Conservation (phyloP, 2,113 vertebrate species). For the Paracanthobrama guichenoti region DNA sequence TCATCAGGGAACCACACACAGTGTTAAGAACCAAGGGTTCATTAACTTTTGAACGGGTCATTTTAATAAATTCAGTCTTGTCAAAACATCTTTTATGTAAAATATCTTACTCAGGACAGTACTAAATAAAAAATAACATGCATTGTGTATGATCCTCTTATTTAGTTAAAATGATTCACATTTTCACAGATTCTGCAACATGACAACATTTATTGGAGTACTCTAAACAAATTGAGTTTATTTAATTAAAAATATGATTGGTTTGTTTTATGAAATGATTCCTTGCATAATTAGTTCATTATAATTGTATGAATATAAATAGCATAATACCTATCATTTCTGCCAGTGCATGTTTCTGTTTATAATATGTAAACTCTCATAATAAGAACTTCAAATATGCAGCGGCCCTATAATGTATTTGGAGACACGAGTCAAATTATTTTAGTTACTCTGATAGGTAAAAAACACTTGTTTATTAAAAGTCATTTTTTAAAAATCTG, state of each 20-base stretch:
- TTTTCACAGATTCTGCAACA: neutral
- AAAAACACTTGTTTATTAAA: too few relatives aligned
- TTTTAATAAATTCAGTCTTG: too few relatives aligned
- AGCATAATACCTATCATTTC: neutral
- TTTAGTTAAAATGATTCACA: too few relatives aligned
- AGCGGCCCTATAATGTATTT: neutral
- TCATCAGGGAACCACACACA: too few relatives aligned
- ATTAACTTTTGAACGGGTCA: too few relatives aligned
- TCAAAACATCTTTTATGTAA: too few relatives aligned
- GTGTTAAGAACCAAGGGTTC: too few relatives aligned
- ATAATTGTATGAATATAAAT: neutral
- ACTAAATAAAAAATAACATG: too few relatives aligned
- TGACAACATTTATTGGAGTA: neutral
- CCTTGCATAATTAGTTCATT: slow-evolving; percentile 37
- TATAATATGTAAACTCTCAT: neutral
- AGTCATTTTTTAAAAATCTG: too few relatives aligned
- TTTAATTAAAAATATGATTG: neutral
- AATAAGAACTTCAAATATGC: neutral
- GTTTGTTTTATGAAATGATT: slow-evolving; percentile 34
- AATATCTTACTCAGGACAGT: too few relatives aligned
- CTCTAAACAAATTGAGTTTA: neutral
- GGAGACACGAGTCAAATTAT: neutral
- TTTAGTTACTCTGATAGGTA: too few relatives aligned
- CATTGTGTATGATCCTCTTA: too few relatives aligned
- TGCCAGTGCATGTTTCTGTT: neutral